A percentile compares a stretch with the other conserved stretches of the same genome.
phyloP scores from a whole-genome alignment of 1,140 invertebrate genomes.

The Octopus sinensis region DNA sequence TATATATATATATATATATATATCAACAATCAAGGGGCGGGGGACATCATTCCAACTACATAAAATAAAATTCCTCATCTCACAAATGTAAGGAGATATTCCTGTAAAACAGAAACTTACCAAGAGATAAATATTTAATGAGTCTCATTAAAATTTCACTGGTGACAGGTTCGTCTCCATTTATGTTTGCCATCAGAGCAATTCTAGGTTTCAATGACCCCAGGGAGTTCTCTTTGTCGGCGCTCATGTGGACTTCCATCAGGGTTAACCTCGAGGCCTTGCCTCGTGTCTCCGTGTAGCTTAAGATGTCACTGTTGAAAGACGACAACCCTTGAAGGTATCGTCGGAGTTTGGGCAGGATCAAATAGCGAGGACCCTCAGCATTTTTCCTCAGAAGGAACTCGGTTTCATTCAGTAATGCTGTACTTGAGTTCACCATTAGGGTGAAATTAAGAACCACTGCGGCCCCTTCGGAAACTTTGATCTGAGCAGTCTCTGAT shows the following conservation, averaged over 20 bases:
- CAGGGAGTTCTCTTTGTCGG: constrained; percentile 24
- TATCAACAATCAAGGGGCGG: too few relatives aligned
- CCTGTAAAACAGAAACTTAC: constrained; percentile 28
- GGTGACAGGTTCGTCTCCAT: constrained; percentile 77
- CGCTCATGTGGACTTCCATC: constrained; percentile 34
- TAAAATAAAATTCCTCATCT: too few relatives aligned
- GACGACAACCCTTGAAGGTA: constrained; percentile 69
- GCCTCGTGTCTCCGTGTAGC: constrained; percentile 66
- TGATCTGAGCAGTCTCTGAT: constrained; percentile 28
- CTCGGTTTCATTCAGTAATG: constrained; percentile 77
- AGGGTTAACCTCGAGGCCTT: constrained; percentile 60
- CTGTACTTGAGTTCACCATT: constrained; percentile 67
- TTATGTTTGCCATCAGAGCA: constrained; percentile 77
- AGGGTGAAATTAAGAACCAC: constrained; percentile 75
- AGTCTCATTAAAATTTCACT: constrained; percentile 80
- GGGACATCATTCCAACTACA: too few relatives aligned
- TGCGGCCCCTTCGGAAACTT: constrained; percentile 64
- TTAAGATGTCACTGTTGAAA: constrained; percentile 62
- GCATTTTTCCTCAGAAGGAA: constrained; percentile 65
- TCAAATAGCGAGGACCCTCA: constrained; percentile 37
- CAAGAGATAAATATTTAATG: constrained; percentile 72
- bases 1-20: too few relatives aligned
- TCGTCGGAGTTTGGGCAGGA: constrained; percentile 37
- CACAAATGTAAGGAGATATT: too few relatives aligned
- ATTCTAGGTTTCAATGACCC: constrained; percentile 61